A percentile compares a stretch with the other conserved stretches of the same genome.
Conservation (phyloP, 2,113 vertebrate genomes). For the Canis aureus region DNA sequence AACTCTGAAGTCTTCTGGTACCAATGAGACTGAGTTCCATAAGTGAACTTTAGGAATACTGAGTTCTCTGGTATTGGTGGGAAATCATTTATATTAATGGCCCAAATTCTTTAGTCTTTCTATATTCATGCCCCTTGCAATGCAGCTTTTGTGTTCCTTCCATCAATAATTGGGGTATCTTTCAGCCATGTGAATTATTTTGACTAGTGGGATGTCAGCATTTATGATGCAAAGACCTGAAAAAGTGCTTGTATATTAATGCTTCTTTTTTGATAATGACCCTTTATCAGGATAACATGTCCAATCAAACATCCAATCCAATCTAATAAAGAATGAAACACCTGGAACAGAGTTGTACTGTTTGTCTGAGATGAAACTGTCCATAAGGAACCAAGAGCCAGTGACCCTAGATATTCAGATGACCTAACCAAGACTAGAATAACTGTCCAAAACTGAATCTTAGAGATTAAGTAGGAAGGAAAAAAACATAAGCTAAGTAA, state of each 20-base stretch:
- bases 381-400: too few relatives aligned
- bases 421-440: neutral
- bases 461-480: neutral
- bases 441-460: neutral
- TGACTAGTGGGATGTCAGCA: neutral
- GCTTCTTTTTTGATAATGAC: neutral
- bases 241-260: rapidly evolving
- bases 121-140: neutral
- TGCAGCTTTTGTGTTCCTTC: neutral
- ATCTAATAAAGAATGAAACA: neutral
- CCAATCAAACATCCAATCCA: neutral
- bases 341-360: rapidly evolving
- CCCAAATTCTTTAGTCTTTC: neutral
- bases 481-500: neutral
- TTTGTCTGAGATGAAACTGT: neutral
- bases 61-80: neutral
- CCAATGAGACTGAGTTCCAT: neutral
- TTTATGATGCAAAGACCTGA: neutral
- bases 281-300: neutral
- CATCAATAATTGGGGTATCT: neutral
- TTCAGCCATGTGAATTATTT: neutral
- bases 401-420: neutral
- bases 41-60: neutral
- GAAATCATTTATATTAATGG: neutral
- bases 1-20: neutral